Percentiles rank a stretch among this genome's conserved stretches.
These are phyloP conservation scores for Tethya wilhelma DNA, from an alignment of 37 sponge, comb jelly and placozoan genomes.

Conservation along the genomic window DNA sequence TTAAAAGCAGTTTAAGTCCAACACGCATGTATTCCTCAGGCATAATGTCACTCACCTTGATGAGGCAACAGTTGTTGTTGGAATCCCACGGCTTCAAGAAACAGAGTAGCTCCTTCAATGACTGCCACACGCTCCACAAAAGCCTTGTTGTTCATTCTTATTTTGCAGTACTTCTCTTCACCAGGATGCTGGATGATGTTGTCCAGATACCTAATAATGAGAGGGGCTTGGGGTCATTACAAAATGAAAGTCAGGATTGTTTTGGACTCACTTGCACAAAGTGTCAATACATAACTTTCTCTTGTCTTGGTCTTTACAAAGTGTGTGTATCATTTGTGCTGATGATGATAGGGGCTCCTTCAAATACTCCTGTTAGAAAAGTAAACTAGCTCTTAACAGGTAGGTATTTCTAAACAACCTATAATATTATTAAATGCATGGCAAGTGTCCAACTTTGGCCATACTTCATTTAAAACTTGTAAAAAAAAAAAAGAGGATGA, in stretches of 20 bases:
- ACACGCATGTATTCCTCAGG: no score
- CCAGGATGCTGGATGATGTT: conserved; percentile 57
- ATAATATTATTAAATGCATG: no score
- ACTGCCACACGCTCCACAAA: conserved; percentile 62
- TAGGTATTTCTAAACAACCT: no score
- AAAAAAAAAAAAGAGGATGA: no score
- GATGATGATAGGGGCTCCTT: conserved; percentile 69
- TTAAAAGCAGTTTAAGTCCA: no score
- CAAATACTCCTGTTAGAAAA: conserved; percentile 25
- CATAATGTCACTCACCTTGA: conserved; percentile 23
- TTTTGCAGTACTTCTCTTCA: conserved; percentile 79
- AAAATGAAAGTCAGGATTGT: no score
- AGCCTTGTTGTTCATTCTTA: conserved; percentile 63
- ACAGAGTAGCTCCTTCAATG: conserved; percentile 55
- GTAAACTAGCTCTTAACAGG: no score
- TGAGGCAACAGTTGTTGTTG: conserved; percentile 48
- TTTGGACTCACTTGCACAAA: conserved; percentile 64
- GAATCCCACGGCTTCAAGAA: conserved; percentile 79
- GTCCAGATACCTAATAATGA: conserved; percentile 62
- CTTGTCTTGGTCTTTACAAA: conserved; percentile 64
- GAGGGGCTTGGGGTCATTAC: no score
- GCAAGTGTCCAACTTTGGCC: no score
- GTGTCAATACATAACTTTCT: conserved; percentile 67
- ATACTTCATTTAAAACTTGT: no score
- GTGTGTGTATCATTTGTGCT: conserved; percentile 77